phyloP scores from a whole-genome alignment of 2,113 vertebrate species.

The Morone chrysops region DNA sequence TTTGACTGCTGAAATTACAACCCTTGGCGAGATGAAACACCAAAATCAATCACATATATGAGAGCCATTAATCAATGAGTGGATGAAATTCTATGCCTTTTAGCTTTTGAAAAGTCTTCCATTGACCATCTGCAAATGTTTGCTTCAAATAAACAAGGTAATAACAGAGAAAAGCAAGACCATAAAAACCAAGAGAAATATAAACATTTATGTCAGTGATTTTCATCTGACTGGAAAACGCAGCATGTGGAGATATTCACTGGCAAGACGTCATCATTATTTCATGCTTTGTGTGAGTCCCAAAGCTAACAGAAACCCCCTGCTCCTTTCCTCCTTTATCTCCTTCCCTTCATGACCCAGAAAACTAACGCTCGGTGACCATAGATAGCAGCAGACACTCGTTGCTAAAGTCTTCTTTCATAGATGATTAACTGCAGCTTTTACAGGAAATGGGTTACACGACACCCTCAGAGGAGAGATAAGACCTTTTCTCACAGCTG shows the following conservation, averaged over 20 bases:
- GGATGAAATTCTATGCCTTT: background rate
- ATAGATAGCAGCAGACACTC: slow-evolving; percentile 12
- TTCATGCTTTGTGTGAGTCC: slow-evolving; percentile 22
- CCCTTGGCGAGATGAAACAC: background rate
- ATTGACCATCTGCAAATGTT: background rate
- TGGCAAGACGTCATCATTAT: slow-evolving; percentile 7
- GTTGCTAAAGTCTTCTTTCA: slow-evolving; percentile 28
- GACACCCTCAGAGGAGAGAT: slow-evolving; percentile 12
- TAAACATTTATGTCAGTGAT: background rate
- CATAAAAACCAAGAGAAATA: slow-evolving; percentile 4
- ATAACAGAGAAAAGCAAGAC: background rate
- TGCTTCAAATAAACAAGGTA: background rate
- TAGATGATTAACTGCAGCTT: slow-evolving; percentile 36
- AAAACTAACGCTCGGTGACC: slow-evolving; percentile 16
- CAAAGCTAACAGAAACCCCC: slow-evolving; percentile 25
- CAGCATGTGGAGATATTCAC: slow-evolving; percentile 12
- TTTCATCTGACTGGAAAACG: background rate
- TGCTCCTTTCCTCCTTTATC: background rate
- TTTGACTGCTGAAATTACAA: slow-evolving; percentile 8
- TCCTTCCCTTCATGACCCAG: slow-evolving; percentile 27
- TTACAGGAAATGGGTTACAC: slow-evolving; percentile 39
- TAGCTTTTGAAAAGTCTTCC: background rate
- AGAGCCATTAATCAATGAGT: background rate
- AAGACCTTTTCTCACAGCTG: slow-evolving; percentile 27
- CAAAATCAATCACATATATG: background rate